Evolutionary conservation across 23 tunicate species (phyloP).

Genomic region (Styela plicata): DNA sequence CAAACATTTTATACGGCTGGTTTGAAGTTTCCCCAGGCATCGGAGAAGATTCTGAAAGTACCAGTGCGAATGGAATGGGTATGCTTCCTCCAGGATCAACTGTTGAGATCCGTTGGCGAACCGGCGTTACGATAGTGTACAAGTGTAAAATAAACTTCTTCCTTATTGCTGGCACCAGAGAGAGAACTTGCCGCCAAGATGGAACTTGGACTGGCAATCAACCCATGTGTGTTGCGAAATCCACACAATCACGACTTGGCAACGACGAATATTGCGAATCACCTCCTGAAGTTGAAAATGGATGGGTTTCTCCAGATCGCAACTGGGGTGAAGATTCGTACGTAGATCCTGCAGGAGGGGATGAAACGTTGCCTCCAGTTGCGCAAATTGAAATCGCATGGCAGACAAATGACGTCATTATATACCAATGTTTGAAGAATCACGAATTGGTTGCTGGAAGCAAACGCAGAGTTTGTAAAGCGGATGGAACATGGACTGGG

Average conservation of each 20-base stretch:
- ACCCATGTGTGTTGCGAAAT: not conserved
- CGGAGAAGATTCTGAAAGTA: not conserved
- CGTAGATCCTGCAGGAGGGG: not conserved
- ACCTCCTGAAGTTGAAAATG: not conserved
- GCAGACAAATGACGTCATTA: not conserved
- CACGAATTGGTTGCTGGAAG: not conserved
- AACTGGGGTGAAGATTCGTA: not conserved
- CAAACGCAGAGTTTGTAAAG: not conserved
- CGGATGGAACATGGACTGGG: constrained; percentile 15
- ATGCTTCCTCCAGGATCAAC: not conserved
- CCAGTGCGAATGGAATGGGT: not conserved
- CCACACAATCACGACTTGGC: not conserved
- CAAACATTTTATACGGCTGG: not conserved
- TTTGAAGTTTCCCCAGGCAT: not conserved
- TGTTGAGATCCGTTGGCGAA: not conserved
- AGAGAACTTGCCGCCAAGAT: not conserved
- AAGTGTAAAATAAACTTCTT: not conserved
- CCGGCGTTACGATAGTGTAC: not conserved
- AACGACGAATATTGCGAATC: not conserved
- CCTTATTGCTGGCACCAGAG: not conserved
- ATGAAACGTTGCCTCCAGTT: not conserved
- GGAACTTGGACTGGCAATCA: constrained; percentile 6
- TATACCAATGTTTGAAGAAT: not conserved
- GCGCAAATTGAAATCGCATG: not conserved
- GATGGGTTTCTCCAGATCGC: not conserved